Evolutionary conservation across 2,113 vertebrate species (phyloP).

Genomic region (Hippocampus barbouri): DNA sequence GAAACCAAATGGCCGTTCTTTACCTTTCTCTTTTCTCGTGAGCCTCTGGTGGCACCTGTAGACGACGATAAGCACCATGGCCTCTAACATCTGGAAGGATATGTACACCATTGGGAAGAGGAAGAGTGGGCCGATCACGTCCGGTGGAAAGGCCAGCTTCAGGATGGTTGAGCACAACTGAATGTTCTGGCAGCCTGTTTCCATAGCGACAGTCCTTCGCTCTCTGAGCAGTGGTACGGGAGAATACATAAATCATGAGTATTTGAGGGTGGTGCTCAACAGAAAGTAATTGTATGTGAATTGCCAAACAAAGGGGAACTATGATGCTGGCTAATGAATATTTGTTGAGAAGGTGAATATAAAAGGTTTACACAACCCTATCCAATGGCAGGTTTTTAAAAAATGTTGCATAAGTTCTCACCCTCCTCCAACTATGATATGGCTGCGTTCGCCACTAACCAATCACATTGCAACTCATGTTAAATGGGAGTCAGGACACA

Average conservation of each 20-base stretch:
- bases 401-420: too few species aligned
- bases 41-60: constrained; percentile 64
- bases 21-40: constrained; percentile 39
- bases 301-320: too few species aligned
- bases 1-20: neutral
- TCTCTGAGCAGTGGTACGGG: constrained; percentile 51
- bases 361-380: too few species aligned
- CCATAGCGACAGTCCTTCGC: constrained; percentile 73
- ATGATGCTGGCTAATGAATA: too few species aligned
- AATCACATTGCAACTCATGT: too few species aligned
- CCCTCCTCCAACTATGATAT: too few species aligned
- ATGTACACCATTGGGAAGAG: constrained; percentile 76
- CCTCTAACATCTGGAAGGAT: constrained; percentile 72
- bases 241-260: neutral
- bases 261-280: neutral
- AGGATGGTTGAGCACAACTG: constrained; percentile 74
- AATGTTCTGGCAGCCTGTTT: constrained; percentile 80
- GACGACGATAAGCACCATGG: constrained; percentile 56
- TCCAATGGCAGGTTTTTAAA: too few species aligned
- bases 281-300: too few species aligned
- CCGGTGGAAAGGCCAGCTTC: constrained; percentile 69
- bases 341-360: too few species aligned
- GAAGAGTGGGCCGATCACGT: constrained; percentile 68
- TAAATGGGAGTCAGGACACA: too few species aligned
- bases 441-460: too few species aligned